phyloP scores from a whole-genome alignment of 2,888 invertebrate species.

The Cactoblastis cactorum region DNA sequence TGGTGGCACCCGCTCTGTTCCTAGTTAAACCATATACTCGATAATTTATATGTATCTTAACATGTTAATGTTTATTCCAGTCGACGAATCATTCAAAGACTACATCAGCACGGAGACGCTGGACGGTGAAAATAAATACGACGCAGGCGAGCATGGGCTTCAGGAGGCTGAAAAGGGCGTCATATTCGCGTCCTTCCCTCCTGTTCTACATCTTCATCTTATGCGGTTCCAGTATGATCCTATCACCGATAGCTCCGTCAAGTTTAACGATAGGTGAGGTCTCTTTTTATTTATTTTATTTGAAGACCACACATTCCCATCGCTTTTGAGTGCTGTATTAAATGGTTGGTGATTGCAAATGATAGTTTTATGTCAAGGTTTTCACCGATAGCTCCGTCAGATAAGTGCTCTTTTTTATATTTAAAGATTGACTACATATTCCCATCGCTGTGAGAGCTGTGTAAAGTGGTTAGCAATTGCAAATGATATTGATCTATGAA shows the following conservation, averaged over 20 bases:
- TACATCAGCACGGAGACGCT: conserved; percentile 96
- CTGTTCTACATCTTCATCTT: conserved; percentile 97
- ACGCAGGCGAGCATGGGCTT: conserved; percentile 97
- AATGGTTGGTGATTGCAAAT: not conserved
- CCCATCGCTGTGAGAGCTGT: too few species aligned
- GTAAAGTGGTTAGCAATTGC: too few species aligned
- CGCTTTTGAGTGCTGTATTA: too few species aligned
- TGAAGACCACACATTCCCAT: too few species aligned
- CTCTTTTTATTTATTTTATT: conserved; percentile 8
- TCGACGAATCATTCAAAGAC: conserved; percentile 97
- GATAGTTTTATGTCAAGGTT: too few species aligned
- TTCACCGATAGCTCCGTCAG: too few species aligned
- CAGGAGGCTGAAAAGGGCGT: conserved; percentile 99
- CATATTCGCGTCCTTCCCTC: conserved; percentile 97
- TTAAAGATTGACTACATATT: too few species aligned
- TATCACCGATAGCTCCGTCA: conserved; percentile 97
- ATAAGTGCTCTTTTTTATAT: too few species aligned
- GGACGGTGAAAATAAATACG: conserved; percentile 99
- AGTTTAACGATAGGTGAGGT: conserved; percentile 92
- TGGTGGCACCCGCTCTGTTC: not conserved
- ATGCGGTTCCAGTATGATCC: conserved; percentile 99
- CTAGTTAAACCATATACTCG: too few species aligned
- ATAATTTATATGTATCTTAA: not conserved
- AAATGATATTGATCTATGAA: too few species aligned
- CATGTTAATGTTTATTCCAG: conserved; percentile 76